Percentiles rank a stretch among this genome's conserved stretches.
phyloP scores from a whole-genome alignment of 2,113 vertebrate genomes.

The Gasterosteus nipponicus region DNA sequence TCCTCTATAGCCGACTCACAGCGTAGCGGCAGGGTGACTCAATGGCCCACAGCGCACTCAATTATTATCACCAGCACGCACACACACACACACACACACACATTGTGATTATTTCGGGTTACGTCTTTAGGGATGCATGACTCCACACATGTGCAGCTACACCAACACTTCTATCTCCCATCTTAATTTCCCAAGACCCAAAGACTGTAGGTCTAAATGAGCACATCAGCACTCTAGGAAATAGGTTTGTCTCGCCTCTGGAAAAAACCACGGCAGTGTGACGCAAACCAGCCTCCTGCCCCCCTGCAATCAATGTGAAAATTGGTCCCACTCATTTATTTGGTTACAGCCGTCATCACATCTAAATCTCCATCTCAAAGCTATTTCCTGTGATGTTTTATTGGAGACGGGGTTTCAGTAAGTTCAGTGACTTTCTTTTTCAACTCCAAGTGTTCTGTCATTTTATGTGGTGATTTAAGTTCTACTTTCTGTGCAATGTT shows the following conservation, averaged over 20 bases:
- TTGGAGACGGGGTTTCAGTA: not conserved
- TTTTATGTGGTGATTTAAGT: not conserved
- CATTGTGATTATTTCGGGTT: conserved; percentile 45
- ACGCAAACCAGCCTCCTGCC: conserved; percentile 62
- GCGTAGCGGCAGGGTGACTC: conserved; percentile 58
- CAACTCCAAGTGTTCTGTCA: not conserved
- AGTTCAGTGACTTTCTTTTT: conserved; percentile 8
- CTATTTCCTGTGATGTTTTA: conserved; percentile 33
- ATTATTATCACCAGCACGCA: conserved; percentile 55
- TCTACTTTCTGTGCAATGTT: not conserved
- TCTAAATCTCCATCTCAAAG: conserved; percentile 25
- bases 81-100: conserved; percentile 9
- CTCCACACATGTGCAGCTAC: conserved; percentile 48
- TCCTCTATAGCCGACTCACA: conserved; percentile 48
- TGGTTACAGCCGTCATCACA: conserved; percentile 52
- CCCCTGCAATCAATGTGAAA: conserved; percentile 58
- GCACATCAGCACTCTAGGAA: conserved; percentile 67
- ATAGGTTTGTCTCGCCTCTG: conserved; percentile 46
- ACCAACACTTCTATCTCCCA: conserved; percentile 51
- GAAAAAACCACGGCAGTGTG: conserved; percentile 37
- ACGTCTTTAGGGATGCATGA: conserved; percentile 52
- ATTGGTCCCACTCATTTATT: conserved; percentile 59
- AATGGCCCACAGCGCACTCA: conserved; percentile 67
- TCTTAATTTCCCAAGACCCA: conserved; percentile 65
- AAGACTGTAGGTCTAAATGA: conserved; percentile 58